phyloP scores from a whole-genome alignment of 92 coral and sea anemone genomes.

The Porites evermanni region DNA sequence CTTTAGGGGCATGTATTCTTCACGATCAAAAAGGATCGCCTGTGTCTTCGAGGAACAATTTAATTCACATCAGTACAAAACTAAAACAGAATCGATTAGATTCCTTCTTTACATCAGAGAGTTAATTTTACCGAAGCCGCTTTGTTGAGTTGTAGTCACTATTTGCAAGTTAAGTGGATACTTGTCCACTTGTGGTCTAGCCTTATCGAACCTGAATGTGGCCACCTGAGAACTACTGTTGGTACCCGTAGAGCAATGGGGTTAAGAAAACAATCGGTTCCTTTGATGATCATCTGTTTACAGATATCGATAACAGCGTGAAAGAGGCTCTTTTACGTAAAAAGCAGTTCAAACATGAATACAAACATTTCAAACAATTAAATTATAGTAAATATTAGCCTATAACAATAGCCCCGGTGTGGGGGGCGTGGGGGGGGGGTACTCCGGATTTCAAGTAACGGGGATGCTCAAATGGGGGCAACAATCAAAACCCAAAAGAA shows the following conservation, averaged over 20 bases:
- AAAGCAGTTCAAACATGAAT: not conserved
- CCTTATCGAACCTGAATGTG: not conserved
- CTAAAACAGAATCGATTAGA: not conserved
- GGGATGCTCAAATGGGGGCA: too few relatives aligned
- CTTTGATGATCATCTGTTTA: not conserved
- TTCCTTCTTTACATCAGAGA: too few relatives aligned
- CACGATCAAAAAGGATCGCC: constrained; percentile 41
- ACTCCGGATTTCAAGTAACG: too few relatives aligned
- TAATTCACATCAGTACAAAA: not conserved
- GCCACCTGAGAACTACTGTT: constrained; percentile 12
- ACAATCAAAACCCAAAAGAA: too few relatives aligned
- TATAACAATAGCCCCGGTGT: too few relatives aligned
- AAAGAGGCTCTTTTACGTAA: not conserved
- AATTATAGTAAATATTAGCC: not conserved
- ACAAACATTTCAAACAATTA: not conserved
- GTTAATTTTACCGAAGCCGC: too few relatives aligned
- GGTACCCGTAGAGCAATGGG: constrained; percentile 12
- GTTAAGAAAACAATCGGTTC: not conserved
- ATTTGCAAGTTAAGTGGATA: too few relatives aligned
- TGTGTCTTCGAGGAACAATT: constrained; percentile 21
- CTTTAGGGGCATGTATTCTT: constrained; percentile 22
- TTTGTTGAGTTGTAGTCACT: too few relatives aligned
- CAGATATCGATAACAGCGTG: not conserved
- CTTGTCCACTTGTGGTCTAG: not conserved
- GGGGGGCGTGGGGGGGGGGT: too few relatives aligned